phyloP scores from a whole-genome alignment of 2,113 vertebrate genomes.

The Strix uralensis region DNA sequence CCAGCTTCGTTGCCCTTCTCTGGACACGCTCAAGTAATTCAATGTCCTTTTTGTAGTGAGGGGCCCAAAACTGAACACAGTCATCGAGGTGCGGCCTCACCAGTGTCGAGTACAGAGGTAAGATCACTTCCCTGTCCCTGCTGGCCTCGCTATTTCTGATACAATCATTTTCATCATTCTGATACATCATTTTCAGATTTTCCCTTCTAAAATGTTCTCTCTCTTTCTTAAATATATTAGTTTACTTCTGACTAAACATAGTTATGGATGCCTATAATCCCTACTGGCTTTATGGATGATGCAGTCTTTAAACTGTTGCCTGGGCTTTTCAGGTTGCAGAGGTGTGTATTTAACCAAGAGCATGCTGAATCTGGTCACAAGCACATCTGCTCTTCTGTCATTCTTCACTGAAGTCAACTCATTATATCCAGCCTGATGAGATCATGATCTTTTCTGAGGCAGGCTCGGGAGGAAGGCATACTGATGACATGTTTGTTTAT shows the following conservation, averaged over 20 bases:
- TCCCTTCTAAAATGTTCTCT: background rate
- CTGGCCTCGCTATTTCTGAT: too few species aligned
- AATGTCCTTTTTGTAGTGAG: too few species aligned
- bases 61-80: too few species aligned
- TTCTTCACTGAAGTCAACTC: background rate
- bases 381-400: background rate
- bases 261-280: background rate
- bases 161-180: too few species aligned
- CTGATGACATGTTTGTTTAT: background rate
- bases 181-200: background rate
- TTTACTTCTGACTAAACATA: background rate
- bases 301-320: background rate
- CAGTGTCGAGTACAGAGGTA: too few species aligned
- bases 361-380: background rate
- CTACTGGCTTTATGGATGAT: background rate
- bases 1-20: too few species aligned
- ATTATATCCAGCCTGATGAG: background rate
- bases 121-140: too few species aligned
- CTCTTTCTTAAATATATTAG: background rate
- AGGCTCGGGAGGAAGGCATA: accelerated
- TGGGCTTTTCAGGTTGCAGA: background rate
- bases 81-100: too few species aligned
- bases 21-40: too few species aligned
- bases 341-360: background rate
- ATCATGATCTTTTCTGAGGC: background rate